Conservation (phyloP, 2,113 vertebrate genomes). For the Brachyhypopomus gauderio region DNA sequence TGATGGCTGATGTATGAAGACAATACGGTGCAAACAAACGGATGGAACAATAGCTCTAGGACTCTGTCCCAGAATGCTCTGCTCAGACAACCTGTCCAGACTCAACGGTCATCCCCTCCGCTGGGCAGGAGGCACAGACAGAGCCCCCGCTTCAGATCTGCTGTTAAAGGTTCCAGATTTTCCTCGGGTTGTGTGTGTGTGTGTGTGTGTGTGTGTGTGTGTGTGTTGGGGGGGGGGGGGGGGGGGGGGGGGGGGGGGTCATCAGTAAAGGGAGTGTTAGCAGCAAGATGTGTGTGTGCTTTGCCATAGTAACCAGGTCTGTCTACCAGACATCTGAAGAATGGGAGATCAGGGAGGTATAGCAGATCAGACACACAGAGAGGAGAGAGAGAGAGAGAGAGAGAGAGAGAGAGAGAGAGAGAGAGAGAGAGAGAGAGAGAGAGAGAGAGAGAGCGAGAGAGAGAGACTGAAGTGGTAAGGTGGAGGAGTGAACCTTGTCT, state of each 20-base stretch:
- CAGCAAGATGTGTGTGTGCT: constrained; percentile 15
- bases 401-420: constrained; percentile 12
- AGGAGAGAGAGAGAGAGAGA: constrained; percentile 4
- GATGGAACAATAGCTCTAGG: constrained; percentile 29
- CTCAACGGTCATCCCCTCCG: too few species aligned
- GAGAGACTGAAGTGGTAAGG: background rate
- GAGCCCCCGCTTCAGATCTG: too few species aligned
- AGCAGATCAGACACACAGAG: constrained; percentile 7
- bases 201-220: constrained; percentile 1
- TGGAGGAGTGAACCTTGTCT: constrained; percentile 17
- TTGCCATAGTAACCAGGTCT: constrained; percentile 31
- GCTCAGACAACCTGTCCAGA: too few species aligned
- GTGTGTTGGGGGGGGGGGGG: background rate
- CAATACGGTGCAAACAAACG: constrained; percentile 28
- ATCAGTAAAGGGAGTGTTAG: constrained; percentile 11
- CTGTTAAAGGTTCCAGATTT: background rate
- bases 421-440: constrained; percentile 4
- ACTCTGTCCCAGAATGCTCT: background rate
- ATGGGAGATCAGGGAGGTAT: background rate
- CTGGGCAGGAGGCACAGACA: too few species aligned
- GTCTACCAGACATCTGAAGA: constrained; percentile 20
- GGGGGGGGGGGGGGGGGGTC: background rate
- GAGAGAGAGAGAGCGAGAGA: constrained; percentile 8
- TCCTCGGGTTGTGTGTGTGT: background rate
- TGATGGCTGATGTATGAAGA: constrained; percentile 35